Evolutionary conservation across 2,797 vertebrate species (phyloP).

Genomic region (Salmo trutta): DNA sequence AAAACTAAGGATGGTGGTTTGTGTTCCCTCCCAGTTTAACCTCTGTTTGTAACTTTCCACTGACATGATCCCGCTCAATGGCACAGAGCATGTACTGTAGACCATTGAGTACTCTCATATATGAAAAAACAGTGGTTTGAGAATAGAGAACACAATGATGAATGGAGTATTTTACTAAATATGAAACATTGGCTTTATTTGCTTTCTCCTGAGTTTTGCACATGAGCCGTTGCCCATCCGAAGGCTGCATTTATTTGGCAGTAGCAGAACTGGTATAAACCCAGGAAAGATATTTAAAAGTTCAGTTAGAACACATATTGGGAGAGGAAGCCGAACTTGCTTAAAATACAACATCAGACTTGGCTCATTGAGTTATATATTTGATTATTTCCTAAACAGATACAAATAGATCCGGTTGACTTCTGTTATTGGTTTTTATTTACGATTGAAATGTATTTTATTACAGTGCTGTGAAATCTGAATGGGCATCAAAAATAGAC

Average conservation of each 20-base stretch:
- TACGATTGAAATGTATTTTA: conserved; percentile 1
- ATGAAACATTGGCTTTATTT: conserved; percentile 46
- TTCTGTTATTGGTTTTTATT: conserved; percentile 9
- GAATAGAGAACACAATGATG: conserved; percentile 20
- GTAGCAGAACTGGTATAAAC: conserved; percentile 35
- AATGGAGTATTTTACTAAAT: conserved; percentile 35
- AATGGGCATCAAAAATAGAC: background rate
- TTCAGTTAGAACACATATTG: conserved; percentile 51
- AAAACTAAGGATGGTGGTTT: conserved; percentile 28
- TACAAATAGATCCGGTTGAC: conserved; percentile 32
- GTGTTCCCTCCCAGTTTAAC: background rate
- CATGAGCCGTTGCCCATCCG: conserved; percentile 44
- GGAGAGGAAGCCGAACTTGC: conserved; percentile 39
- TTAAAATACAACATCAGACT: conserved; percentile 26
- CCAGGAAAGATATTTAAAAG: conserved; percentile 49
- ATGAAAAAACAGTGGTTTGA: background rate
- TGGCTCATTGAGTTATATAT: conserved; percentile 37
- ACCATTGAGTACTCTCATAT: conserved; percentile 19
- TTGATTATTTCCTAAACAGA: conserved; percentile 38
- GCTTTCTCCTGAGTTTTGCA: conserved; percentile 38
- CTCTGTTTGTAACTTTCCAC: conserved; percentile 1
- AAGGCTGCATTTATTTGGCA: conserved; percentile 43
- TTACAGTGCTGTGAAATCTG: background rate
- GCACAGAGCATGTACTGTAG: background rate
- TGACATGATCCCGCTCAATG: background rate